A percentile compares a stretch with the other conserved stretches of the same genome.
Evolutionary conservation across 2,888 invertebrate genomes (phyloP).

Genomic region (Caenorhabditis plicata): DNA sequence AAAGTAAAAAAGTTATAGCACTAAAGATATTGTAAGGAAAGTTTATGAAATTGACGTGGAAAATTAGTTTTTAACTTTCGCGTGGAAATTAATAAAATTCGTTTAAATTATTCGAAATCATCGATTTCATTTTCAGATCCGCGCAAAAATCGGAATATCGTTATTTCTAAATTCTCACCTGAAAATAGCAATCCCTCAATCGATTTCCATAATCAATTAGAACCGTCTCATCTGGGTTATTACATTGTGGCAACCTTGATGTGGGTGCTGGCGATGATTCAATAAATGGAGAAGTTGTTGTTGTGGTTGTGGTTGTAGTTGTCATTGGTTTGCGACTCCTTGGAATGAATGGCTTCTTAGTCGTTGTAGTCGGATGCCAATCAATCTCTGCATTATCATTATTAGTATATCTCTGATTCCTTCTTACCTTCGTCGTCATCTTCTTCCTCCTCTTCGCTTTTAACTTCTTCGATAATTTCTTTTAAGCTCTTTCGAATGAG

Average conservation of each 20-base stretch:
- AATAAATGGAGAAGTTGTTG: slow-evolving; percentile 19
- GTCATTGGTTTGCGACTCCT: slow-evolving; percentile 23
- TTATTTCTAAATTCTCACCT: slow-evolving; percentile 14
- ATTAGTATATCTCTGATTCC: too few species aligned
- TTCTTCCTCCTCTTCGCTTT: slow-evolving; percentile 12
- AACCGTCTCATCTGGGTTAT: slow-evolving; percentile 44
- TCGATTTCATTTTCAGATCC: neutral
- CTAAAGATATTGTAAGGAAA: too few species aligned
- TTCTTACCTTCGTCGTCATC: slow-evolving; percentile 21
- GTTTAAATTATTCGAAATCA: too few species aligned
- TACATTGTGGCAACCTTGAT: slow-evolving; percentile 46
- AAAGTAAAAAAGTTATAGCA: too few species aligned
- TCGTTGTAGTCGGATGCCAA: slow-evolving; percentile 41
- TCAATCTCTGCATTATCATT: slow-evolving; percentile 36
- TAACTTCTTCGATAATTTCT: too few species aligned
- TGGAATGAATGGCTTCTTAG: slow-evolving; percentile 20
- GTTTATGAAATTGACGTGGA: too few species aligned
- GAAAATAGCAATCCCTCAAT: slow-evolving; percentile 49
- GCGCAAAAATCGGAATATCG: neutral
- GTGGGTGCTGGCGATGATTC: slow-evolving; percentile 9
- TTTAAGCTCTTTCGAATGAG: neutral
- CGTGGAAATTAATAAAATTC: too few species aligned
- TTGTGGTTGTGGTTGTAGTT: slow-evolving; percentile 26
- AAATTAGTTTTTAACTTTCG: too few species aligned
- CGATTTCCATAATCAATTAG: slow-evolving; percentile 52